Evolutionary conservation across 1,140 invertebrate genomes (phyloP).

Genomic region (Philotrypesis tridentata): DNA sequence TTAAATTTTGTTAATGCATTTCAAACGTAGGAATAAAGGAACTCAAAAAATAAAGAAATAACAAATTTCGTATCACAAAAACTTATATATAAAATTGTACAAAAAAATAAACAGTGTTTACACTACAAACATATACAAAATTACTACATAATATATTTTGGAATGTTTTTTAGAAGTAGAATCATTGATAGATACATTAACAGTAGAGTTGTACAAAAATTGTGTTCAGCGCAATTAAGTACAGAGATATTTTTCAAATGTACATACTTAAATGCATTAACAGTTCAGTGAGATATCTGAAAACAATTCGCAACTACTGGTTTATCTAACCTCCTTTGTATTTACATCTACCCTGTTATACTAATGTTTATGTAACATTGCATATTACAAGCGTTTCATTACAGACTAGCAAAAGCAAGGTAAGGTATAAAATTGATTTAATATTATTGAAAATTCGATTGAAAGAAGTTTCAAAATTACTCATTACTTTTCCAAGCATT

Average conservation of each 20-base stretch:
- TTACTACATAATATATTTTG: background rate
- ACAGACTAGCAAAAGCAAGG: slow-evolving; percentile 22
- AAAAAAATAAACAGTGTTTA: background rate
- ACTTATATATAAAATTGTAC: background rate
- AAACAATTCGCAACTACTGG: background rate
- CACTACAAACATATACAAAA: slow-evolving; percentile 1
- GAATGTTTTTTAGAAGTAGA: slow-evolving; percentile 30
- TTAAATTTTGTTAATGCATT: background rate
- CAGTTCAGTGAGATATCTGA: background rate
- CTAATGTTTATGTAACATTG: slow-evolving; percentile 52
- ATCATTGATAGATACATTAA: background rate
- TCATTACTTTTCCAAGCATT: background rate
- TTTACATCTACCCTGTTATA: slow-evolving; percentile 56
- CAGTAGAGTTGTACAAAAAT: background rate
- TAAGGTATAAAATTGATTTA: slow-evolving; percentile 13
- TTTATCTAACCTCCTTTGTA: slow-evolving; percentile 27
- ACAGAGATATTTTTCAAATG: slow-evolving; percentile 33
- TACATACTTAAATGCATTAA: background rate
- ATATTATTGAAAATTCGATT: slow-evolving; percentile 7
- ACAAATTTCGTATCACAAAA: slow-evolving; percentile 1
- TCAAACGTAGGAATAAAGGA: background rate
- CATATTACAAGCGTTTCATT: slow-evolving; percentile 17
- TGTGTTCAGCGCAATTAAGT: background rate
- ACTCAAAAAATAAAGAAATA: background rate
- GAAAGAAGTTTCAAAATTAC: background rate